Evolutionary conservation across 2,113 vertebrate genomes (phyloP), one percentile per base, ranked within the genome.

Genomic region (Tachuris rubrigastra): DNA sequence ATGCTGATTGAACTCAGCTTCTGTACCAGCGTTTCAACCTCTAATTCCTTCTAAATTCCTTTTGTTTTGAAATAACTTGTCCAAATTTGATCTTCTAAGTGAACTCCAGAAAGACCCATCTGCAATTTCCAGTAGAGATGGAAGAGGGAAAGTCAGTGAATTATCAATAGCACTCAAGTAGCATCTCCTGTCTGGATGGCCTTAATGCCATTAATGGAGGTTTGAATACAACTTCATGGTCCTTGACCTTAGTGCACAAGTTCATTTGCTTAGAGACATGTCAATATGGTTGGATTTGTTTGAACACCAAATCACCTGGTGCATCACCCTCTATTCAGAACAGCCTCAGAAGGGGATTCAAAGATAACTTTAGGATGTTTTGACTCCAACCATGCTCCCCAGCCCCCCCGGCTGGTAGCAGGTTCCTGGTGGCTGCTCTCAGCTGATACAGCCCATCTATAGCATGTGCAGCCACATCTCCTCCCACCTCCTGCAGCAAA

Each of bases 221-320:
- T 78, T 74, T 81, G 68, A 83, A 63, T 68, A 75, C 35, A 79
- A 19, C 77, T 47, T 39, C 50, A 31, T 12, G 55, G 62, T 75
- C 74, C 87, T 72, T 97, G 93, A 94, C 95, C 95, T 73, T 74
- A 49, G 85, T 94, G 74, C 87, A 68, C 62, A 60, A 88, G 92
- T 90, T 87, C 90, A 75, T 66, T 89, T 84, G 41, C 76, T 68
- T 72, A 59, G 71, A 89, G 68, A 87, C 60, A 52, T 8, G 13
- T 81, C 91, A 95, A 1, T 89, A 90, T 7, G 68, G 68, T 63
- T 35, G 55, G 56, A 67, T 81, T 90, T 93, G 73, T 84, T 52
- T 90, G 63, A 84, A 90, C 68, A 81, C 28, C 52, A 53, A 42
- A 90, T 90, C 85, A 79, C 28, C 52, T 58, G 44, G 41, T 81